These are phyloP conservation scores for Zaprionus inermis DNA, from an alignment of 1,140 invertebrate species.

Conservation along the genomic window DNA sequence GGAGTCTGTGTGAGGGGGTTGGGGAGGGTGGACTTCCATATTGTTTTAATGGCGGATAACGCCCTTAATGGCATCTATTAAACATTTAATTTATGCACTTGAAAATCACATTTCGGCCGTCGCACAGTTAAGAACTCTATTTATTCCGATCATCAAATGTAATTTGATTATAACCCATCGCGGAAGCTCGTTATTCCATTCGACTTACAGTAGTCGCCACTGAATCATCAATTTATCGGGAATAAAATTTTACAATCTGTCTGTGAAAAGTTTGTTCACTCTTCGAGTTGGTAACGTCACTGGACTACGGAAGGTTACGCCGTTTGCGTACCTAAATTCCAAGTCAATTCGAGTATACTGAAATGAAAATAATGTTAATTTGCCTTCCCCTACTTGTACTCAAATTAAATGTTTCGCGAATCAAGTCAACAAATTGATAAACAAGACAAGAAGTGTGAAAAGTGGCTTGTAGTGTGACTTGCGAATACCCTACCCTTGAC, in stretches of 20 bases:
- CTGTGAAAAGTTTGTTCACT: slow-evolving; percentile 9
- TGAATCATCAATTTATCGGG: slow-evolving; percentile 20
- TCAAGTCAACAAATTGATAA: slow-evolving; percentile 31
- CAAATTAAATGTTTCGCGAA: slow-evolving; percentile 58
- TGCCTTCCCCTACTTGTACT: slow-evolving; percentile 26
- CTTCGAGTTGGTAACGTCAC: not conserved
- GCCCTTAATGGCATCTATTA: slow-evolving; percentile 79
- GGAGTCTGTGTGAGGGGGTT: slow-evolving; percentile 2
- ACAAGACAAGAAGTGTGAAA: not conserved
- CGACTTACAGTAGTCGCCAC: slow-evolving; percentile 6
- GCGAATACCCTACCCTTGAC: not conserved
- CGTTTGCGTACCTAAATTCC: not conserved
- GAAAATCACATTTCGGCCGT: slow-evolving; percentile 68
- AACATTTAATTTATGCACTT: slow-evolving; percentile 82
- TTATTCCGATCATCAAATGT: slow-evolving; percentile 39
- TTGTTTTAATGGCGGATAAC: slow-evolving; percentile 80
- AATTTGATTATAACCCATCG: slow-evolving; percentile 36
- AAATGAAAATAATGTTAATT: slow-evolving; percentile 40
- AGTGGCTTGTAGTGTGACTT: not conserved
- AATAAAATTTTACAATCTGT: slow-evolving; percentile 35
- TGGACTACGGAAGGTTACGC: not conserved
- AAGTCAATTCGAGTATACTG: not conserved
- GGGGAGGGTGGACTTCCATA: slow-evolving; percentile 48
- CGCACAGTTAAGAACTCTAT: slow-evolving; percentile 18
- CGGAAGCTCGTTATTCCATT: slow-evolving; percentile 13